Percentiles rank a stretch among this genome's conserved stretches.
These are phyloP conservation scores for Calypte anna DNA, from an alignment of 2,113 vertebrate species.

Conservation along the genomic window DNA sequence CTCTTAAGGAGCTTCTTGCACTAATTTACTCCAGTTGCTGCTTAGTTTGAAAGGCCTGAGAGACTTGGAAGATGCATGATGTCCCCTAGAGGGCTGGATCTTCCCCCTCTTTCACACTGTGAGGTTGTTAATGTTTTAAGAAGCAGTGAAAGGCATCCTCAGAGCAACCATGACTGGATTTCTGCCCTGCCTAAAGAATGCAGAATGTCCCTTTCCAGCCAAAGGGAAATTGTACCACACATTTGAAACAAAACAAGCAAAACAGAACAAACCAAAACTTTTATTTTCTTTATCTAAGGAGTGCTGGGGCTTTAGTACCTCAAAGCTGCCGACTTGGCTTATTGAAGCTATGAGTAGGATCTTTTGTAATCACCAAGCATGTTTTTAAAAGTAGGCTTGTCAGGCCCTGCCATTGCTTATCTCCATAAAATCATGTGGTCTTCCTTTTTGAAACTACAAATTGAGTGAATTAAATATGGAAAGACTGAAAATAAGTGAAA, in stretches of 20 bases:
- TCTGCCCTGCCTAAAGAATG: slow-evolving; percentile 35
- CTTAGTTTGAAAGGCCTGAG: not conserved
- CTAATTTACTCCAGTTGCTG: slow-evolving; percentile 37
- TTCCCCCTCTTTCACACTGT: not conserved
- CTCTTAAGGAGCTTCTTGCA: not conserved
- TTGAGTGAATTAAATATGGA: not conserved
- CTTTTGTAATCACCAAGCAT: not conserved
- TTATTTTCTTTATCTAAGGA: slow-evolving; percentile 1
- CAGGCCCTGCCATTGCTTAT: not conserved
- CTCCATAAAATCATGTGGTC: not conserved
- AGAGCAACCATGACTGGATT: slow-evolving; percentile 24
- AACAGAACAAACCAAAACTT: not conserved
- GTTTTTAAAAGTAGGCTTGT: not conserved
- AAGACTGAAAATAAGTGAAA: not conserved
- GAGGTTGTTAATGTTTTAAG: slow-evolving; percentile 19
- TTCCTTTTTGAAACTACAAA: not conserved
- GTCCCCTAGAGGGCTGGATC: not conserved
- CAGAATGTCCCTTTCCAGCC: not conserved
- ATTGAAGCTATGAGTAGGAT: not conserved
- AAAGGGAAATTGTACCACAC: slow-evolving; percentile 5
- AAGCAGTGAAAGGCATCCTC: slow-evolving; percentile 36
- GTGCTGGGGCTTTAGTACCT: not conserved
- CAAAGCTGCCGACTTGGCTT: not conserved
- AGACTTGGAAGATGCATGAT: not conserved
- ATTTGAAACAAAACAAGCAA: slow-evolving; percentile 49